Percentiles rank a stretch among this genome's conserved stretches.
These are phyloP conservation scores for Corythoichthys intestinalis DNA, from an alignment of 2,113 vertebrate genomes.

Conservation along the genomic window DNA sequence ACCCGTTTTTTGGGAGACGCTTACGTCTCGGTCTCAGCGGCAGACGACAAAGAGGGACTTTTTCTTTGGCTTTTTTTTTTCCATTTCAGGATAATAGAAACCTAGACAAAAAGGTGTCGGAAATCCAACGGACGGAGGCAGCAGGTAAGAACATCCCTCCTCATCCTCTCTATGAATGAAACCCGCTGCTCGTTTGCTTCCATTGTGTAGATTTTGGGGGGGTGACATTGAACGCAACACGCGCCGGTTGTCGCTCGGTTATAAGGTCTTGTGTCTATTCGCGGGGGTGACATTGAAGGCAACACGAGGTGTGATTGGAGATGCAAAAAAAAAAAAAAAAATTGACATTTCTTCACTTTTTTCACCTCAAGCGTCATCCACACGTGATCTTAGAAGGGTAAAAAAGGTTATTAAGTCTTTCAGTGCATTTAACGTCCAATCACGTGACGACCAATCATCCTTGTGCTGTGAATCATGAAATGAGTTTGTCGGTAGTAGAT, in stretches of 20 bases:
- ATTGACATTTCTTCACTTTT: background rate
- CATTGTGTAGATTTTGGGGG: background rate
- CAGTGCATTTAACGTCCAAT: too few species aligned
- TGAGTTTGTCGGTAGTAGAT: too few species aligned
- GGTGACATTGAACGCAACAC: background rate
- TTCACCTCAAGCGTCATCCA: too few species aligned
- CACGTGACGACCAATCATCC: too few species aligned
- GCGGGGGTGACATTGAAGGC: background rate
- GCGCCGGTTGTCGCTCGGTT: background rate
- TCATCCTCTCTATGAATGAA: background rate
- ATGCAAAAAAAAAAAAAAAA: background rate
- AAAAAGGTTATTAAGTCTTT: too few species aligned
- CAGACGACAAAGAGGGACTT: constrained; percentile 44
- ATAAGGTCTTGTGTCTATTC: background rate
- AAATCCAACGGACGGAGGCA: background rate
- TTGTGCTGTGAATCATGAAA: too few species aligned
- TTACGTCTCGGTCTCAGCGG: constrained; percentile 57
- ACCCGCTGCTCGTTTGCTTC: background rate
- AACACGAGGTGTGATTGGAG: background rate
- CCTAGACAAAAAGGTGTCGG: background rate
- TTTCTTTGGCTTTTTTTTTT: constrained; percentile 4
- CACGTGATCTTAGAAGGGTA: too few species aligned
- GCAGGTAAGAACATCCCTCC: constrained; percentile 5
- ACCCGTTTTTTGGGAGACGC: constrained; percentile 47
- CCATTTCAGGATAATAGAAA: background rate